Conservation (phyloP, 2,113 vertebrate genomes). For the Haplochromis vanheusdeni region DNA sequence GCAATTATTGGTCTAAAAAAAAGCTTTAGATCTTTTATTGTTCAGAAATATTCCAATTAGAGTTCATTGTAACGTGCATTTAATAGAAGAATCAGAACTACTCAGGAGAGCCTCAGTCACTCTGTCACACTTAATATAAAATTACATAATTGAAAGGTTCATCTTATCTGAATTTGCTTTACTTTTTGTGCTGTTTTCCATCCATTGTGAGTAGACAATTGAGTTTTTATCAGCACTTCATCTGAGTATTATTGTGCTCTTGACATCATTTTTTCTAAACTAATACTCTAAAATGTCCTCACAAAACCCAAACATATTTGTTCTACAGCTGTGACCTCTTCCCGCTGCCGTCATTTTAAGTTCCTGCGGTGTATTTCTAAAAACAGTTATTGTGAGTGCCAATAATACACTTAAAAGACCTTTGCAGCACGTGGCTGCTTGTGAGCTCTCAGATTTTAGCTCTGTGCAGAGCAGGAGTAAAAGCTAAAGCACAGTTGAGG, state of each 20-base stretch:
- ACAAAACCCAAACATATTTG: neutral
- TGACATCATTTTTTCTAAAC: neutral
- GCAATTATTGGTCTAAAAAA: neutral
- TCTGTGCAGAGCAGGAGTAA: neutral
- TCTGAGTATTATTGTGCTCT: neutral
- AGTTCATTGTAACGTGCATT: neutral
- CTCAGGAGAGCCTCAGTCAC: neutral
- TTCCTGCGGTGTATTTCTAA: neutral
- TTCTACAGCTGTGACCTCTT: neutral
- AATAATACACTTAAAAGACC: neutral
- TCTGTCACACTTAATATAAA: neutral
- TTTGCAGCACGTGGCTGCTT: neutral
- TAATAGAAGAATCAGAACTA: neutral
- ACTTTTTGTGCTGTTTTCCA: neutral
- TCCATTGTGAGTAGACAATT: neutral
- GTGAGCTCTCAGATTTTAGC: neutral
- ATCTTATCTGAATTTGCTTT: neutral
- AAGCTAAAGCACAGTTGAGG: neutral
- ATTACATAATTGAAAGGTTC: neutral
- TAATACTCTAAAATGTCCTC: neutral
- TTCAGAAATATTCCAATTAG: neutral
- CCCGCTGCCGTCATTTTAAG: neutral
- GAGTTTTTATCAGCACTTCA: neutral
- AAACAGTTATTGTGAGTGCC: neutral
- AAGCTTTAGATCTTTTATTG: neutral